These are phyloP conservation scores for Atta cephalotes DNA, from an alignment of 1,140 invertebrate genomes.

Conservation along the genomic window DNA sequence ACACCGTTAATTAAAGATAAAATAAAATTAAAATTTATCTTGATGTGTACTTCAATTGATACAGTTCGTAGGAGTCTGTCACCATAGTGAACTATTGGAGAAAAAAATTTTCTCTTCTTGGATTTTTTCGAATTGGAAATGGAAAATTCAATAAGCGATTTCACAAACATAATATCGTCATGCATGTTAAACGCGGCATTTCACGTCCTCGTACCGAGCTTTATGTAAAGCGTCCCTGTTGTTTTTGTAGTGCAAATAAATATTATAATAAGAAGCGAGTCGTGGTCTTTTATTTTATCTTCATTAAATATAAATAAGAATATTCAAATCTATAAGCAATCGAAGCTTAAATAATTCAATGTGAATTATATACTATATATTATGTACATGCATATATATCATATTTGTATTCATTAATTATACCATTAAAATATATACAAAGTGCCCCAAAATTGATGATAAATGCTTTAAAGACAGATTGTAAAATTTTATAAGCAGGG, in stretches of 20 bases:
- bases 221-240: conserved; percentile 80
- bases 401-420: no score
- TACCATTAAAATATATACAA: no score
- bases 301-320: no score
- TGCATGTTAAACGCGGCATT: conserved; percentile 1
- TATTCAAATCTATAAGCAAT: no score
- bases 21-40: conserved; percentile 1
- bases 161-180: conserved; percentile 24
- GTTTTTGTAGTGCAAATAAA: conserved; percentile 86
- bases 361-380: no score
- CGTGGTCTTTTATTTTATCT: background rate
- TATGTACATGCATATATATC: no score
- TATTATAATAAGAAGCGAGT: conserved; percentile 78
- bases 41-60: conserved; percentile 1
- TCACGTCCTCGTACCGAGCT: conserved; percentile 51
- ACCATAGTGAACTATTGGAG: conserved; percentile 10
- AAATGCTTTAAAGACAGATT: no score
- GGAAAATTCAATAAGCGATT: conserved; percentile 47
- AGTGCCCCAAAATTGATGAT: no score
- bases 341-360: no score
- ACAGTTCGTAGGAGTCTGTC: background rate
- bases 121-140: background rate
- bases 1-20: background rate
- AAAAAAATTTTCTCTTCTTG: conserved; percentile 22
- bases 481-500: no score